phyloP scores from a whole-genome alignment of 2,113 vertebrate genomes.

The Vulpes vulpes region DNA sequence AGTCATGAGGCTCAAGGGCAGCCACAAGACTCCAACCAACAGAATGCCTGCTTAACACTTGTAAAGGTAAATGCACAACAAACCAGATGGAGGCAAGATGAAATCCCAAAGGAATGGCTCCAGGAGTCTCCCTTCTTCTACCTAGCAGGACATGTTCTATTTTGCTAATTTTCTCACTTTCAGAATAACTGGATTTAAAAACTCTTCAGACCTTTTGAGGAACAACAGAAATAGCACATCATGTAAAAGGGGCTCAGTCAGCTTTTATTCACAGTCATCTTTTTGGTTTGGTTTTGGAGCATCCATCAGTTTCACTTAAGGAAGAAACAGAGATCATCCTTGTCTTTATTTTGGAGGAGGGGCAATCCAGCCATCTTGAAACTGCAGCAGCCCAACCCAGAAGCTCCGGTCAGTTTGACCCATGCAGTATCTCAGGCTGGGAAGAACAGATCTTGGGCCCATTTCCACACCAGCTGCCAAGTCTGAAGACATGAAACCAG shows the following conservation, averaged over 20 bases:
- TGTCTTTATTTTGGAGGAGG: neutral
- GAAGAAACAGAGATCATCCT: neutral
- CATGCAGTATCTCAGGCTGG: neutral
- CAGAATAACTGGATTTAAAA: conserved; percentile 11
- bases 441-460: neutral
- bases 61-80: neutral
- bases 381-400: neutral
- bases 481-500: neutral
- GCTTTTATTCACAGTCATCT: neutral
- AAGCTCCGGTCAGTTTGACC: neutral
- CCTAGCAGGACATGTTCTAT: neutral
- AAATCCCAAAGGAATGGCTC: neutral
- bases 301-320: neutral
- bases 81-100: neutral
- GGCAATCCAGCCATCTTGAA: neutral
- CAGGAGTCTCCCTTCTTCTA: neutral
- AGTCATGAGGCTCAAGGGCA: neutral
- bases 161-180: conserved; percentile 29
- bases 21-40: neutral
- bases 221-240: neutral
- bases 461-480: neutral
- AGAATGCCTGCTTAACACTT: neutral
- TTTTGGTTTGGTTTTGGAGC: neutral
- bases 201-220: conserved; percentile 26
- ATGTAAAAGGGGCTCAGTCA: neutral